Base-by-base conservation (phyloP, 2,797 vertebrate species). In the Varecia variegata region DNA sequence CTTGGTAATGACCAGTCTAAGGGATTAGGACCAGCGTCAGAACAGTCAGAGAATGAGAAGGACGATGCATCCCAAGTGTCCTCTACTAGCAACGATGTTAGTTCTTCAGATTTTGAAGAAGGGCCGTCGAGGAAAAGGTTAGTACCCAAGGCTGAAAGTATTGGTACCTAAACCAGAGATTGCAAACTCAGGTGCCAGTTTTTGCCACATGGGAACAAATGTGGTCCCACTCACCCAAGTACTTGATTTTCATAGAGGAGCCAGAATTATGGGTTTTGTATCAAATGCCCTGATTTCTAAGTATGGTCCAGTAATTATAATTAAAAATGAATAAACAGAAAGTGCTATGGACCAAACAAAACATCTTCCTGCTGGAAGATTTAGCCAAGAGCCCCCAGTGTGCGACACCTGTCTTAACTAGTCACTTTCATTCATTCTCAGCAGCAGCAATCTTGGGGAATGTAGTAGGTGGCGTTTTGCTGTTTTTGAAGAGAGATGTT, bases 71-170 rank as follows among this genome's bases (percentile, higher is more conserved):
- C 99, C 68, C 99, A 99, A 97, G 98, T 98, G 96, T 99, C 99
- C 79, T 99, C 99, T 93, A 99, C 99, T 54, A 99, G 99, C 98
- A 99, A 99, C 50, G 99, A 99, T 95, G 99, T 99, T 98, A 99
- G 99, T 98, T 98, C 99, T 95, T 99, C 99, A 98, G 99, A 99
- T 98, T 98, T 99, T 90, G 99, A 99, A 99, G 99, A 99, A 96
- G 99, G 99, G 88, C 99, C 99, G 91, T 99, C 99, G 15, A 99
- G 99, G 98, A 99, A 99, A 99, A 99, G 99, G 99, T 99, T 97
- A 99, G 99, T 98, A 96, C 87, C 76, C 81, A 92, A 96, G 82
- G 77, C 90, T 83, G 84, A 86, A 90, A 65, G 52, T 50, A 54
- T 7, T 17, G 82, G 58, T 71, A 38, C 32, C 35, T 77, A 71